These are phyloP conservation scores for Patiria pectinifera DNA, from an alignment of 53 echinoderm and acorn worm genomes.

Conservation along the genomic window DNA sequence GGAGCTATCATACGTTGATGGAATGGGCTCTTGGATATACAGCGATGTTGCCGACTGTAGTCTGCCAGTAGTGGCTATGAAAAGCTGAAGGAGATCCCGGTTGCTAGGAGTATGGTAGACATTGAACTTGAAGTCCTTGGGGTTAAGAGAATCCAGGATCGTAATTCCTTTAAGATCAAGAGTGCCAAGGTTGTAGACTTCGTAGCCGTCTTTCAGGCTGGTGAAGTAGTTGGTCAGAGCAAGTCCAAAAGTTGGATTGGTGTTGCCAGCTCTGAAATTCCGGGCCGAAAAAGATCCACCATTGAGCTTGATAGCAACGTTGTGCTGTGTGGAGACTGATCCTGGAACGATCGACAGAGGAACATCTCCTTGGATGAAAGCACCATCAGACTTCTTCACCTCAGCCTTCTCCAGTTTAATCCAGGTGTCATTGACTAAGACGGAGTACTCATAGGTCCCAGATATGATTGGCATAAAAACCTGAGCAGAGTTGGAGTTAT, in stretches of 20 bases:
- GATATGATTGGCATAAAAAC: constrained; percentile 10
- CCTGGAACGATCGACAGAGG: constrained; percentile 13
- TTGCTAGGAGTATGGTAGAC: constrained; percentile 43
- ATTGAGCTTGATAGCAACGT: constrained; percentile 16
- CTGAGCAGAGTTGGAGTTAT: constrained; percentile 18
- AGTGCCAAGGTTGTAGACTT: constrained; percentile 49
- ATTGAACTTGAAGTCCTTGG: constrained; percentile 34
- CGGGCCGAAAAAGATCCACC: constrained; percentile 27
- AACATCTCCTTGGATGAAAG: constrained; percentile 49
- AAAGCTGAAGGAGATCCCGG: constrained; percentile 44
- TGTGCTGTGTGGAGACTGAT: constrained; percentile 3
- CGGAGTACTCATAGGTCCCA: constrained; percentile 15
- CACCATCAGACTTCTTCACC: neutral
- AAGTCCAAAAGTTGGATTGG: neutral
- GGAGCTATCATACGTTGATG: constrained; percentile 22
- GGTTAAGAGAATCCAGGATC: constrained; percentile 3
- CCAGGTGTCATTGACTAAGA: neutral
- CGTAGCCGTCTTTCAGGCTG: constrained; percentile 28
- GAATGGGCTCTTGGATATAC: constrained; percentile 37
- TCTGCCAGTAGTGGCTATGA: constrained; percentile 47
- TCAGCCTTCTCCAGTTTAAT: neutral
- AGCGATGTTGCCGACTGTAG: constrained; percentile 4
- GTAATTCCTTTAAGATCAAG: neutral
- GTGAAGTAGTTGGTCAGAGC: constrained; percentile 32
- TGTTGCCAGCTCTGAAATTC: constrained; percentile 5